A percentile compares a stretch with the other conserved stretches of the same genome.
Conservation (phyloP, 2,797 vertebrate genomes). For the Knipowitschia caucasica region DNA sequence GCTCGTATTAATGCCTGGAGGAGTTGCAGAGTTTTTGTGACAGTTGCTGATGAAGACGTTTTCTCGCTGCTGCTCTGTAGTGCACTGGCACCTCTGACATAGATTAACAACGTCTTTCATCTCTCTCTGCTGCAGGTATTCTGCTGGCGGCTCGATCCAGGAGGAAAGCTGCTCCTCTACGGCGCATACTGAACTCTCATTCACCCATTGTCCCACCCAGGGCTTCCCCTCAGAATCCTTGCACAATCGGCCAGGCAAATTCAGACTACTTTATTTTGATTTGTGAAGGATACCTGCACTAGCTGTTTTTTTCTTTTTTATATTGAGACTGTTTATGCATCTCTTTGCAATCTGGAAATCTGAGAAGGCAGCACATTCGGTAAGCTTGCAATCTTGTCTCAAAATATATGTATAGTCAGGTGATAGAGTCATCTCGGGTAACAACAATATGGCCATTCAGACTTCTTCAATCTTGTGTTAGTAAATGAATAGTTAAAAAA, state of each 20-base stretch:
- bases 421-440: too few relatives aligned
- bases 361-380: background rate
- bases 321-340: background rate
- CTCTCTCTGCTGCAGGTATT: slow-evolving; percentile 61
- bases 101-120: slow-evolving; percentile 80
- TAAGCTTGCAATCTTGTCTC: too few relatives aligned
- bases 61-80: slow-evolving; percentile 41
- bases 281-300: slow-evolving; percentile 20
- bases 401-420: too few relatives aligned
- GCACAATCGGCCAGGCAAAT: slow-evolving; percentile 25
- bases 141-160: slow-evolving; percentile 52
- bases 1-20: slow-evolving; percentile 23
- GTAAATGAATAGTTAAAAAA: too few relatives aligned
- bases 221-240: slow-evolving; percentile 39
- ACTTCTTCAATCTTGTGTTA: too few relatives aligned
- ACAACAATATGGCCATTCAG: too few relatives aligned
- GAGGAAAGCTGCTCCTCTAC: slow-evolving; percentile 56
- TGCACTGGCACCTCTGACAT: slow-evolving; percentile 66
- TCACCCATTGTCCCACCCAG: slow-evolving; percentile 62
- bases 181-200: slow-evolving; percentile 56
- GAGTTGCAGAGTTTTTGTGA: slow-evolving; percentile 58
- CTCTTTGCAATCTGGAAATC: background rate
- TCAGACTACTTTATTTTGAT: slow-evolving; percentile 34
- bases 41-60: slow-evolving; percentile 72
- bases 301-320: background rate